Base-by-base conservation (phyloP, 1,140 invertebrate genomes). In the Holcopasites calliopsidis region DNA sequence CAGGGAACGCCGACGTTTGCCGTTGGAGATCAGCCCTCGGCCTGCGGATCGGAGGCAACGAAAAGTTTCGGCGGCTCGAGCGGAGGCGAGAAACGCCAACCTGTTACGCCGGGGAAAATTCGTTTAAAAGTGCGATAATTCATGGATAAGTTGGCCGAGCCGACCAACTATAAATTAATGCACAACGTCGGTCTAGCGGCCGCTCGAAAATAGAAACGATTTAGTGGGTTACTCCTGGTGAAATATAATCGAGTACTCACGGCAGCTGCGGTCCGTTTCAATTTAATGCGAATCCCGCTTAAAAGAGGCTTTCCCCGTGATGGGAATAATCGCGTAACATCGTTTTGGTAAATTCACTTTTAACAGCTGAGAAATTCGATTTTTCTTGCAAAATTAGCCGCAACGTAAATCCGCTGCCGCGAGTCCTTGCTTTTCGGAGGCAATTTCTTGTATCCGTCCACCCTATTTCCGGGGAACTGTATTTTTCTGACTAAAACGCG, bases 401-500 rank as follows among this genome's bases (percentile, higher is more conserved):
- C 38, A 33, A 28, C 16, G n/a, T 49, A 52, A 52, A 61, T 72
- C 38, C 26, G n/a, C 47, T n/a, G n/a, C 7, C n/a, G 44, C 69
- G 13, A 72, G n/a, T n/a, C n/a, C n/a, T n/a, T n/a, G n/a, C n/a
- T n/a, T n/a, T n/a, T n/a, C n/a, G n/a, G n/a, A n/a, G n/a, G n/a
- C n/a, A n/a, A n/a, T n/a, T 66, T 44, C 66, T 74, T 55, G 55
- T 66, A n/a, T n/a, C n/a, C 40, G 38, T 16, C 50, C 18, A 28
- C 61, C 55, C 35, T 74, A 42, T 66, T 74, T 66, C 49, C 28
- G 38, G 61, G 49, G 10, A 13, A 10, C 13, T 21, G 74, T 80
- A 76, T 70, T 81, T 71, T 70, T 64, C 55, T 65, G n/a, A n/a
- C 70, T 80, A 76, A 76, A 80, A 80, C 65, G 77, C 42, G 74